Evolutionary conservation across 1,140 invertebrate genomes (phyloP).

Genomic region (Fopius arisanus): DNA sequence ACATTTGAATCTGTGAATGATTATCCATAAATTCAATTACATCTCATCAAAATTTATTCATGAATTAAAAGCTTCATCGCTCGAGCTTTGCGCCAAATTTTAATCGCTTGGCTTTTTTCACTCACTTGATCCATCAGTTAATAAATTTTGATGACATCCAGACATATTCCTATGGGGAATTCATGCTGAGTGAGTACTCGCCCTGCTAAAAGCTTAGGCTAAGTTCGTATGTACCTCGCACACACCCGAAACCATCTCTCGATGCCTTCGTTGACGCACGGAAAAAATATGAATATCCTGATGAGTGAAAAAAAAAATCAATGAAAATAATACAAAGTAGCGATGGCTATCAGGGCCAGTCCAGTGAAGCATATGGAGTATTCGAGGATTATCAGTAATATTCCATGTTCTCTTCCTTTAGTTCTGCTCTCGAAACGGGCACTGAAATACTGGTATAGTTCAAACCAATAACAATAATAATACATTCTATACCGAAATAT

Average conservation of each 20-base stretch:
- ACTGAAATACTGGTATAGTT: not conserved
- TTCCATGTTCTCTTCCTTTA: not conserved
- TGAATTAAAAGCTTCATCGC: not conserved
- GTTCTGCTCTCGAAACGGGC: not conserved
- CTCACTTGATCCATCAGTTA: not conserved
- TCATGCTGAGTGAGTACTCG: constrained; percentile 57
- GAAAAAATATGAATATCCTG: constrained; percentile 10
- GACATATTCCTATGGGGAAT: constrained; percentile 34
- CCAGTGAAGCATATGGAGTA: not conserved
- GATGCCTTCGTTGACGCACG: constrained; percentile 28
- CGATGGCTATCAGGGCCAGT: not conserved
- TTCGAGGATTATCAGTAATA: not conserved
- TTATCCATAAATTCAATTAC: not conserved
- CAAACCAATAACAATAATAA: constrained; percentile 7
- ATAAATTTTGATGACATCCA: not conserved
- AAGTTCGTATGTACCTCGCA: constrained; percentile 60
- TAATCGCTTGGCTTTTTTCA: not conserved
- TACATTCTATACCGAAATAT: not conserved
- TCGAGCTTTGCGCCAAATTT: not conserved
- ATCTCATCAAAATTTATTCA: not conserved
- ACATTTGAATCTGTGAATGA: not conserved
- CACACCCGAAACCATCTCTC: constrained; percentile 48
- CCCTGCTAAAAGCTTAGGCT: constrained; percentile 57
- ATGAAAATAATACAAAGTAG: not conserved
- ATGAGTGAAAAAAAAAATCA: not conserved